Evolutionary conservation across 2,888 invertebrate genomes (phyloP), one percentile per base, ranked within the genome.

Genomic region (Drosophila mayaguana): DNA sequence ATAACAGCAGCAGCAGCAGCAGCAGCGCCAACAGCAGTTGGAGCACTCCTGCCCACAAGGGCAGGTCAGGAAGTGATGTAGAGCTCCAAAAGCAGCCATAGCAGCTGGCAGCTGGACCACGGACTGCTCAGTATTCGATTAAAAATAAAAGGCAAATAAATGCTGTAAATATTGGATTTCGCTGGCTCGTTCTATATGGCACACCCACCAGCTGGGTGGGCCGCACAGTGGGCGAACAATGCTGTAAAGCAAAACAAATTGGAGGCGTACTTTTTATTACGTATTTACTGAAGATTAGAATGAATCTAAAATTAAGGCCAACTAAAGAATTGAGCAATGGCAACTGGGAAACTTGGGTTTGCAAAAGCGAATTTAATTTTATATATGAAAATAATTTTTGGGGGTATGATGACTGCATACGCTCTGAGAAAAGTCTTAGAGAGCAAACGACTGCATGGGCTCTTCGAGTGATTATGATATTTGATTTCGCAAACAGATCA

Each of bases 141-240:
- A 81, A 81, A 81, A 61, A 70, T 57, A 65, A 72, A 70, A 73
- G 72, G 73, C 66, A 65, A 73, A 75, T 70, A 59, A 61, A 61
- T 70, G 75, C 61, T 63, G 82, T 71, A 63, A 71, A 83, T 83
- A 80, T 62, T 59, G 72, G 71, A 68, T 81, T 81, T 84, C 75
- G 75, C 54, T 72, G 50, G 61, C 54, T 51, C 51, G n/a, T 36
- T 45, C 28, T 59, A 46, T 55, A 34, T 32, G 22, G 32, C 56
- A 50, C 68, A 18, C 50, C 68, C 43, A 43, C 32, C 3, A 20
- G 38, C 38, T 16, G 36, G 8, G 16, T 38, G 55, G 56, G 56
- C 40, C 45, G 69, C 59, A 68, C 68, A 70, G 70, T 68, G 68
- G 38, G 40, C 16, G 8, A 0, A 16, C 2, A 16, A 3, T 7